phyloP scores from a whole-genome alignment of 2,113 vertebrate genomes.

The Sorex fumeus region DNA sequence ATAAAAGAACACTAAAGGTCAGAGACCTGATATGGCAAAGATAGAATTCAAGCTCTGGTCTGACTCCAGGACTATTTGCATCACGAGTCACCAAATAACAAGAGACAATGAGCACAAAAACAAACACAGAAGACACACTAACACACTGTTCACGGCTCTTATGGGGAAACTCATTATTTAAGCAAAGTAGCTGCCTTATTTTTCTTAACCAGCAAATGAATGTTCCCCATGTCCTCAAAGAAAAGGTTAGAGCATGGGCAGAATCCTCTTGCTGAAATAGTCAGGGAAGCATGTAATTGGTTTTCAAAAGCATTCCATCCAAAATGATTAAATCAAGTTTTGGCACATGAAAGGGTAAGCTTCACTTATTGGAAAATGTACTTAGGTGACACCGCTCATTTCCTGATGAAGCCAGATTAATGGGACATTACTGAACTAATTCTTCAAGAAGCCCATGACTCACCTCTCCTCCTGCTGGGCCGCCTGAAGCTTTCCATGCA shows the following conservation, averaged over 20 bases:
- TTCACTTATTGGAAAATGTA: slow-evolving; percentile 79
- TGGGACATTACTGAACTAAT: slow-evolving; percentile 77
- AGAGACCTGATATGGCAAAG: background rate
- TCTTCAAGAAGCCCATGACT: slow-evolving; percentile 79
- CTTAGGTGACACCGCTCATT: slow-evolving; percentile 83
- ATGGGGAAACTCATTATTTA: slow-evolving; percentile 24
- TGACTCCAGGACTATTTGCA: background rate
- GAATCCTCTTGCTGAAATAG: slow-evolving; percentile 57
- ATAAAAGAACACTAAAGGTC: background rate
- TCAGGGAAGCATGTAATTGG: slow-evolving; percentile 73
- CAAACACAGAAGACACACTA: background rate
- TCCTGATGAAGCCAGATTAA: slow-evolving; percentile 83
- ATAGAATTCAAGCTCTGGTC: background rate
- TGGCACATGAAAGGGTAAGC: slow-evolving; percentile 79
- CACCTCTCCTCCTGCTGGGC: slow-evolving; percentile 81
- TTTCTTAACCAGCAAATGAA: slow-evolving; percentile 65
- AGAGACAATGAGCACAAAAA: background rate
- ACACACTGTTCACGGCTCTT: slow-evolving; percentile 36
- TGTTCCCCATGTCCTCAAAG: slow-evolving; percentile 57
- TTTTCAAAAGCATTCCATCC: slow-evolving; percentile 76
- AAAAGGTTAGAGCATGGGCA: slow-evolving; percentile 69
- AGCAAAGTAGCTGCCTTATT: slow-evolving; percentile 39
- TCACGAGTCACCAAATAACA: background rate
- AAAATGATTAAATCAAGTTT: slow-evolving; percentile 80
- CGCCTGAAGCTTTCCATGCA: slow-evolving; percentile 63